Conservation (phyloP, 2,113 vertebrate genomes). For the Narcine bancroftii region DNA sequence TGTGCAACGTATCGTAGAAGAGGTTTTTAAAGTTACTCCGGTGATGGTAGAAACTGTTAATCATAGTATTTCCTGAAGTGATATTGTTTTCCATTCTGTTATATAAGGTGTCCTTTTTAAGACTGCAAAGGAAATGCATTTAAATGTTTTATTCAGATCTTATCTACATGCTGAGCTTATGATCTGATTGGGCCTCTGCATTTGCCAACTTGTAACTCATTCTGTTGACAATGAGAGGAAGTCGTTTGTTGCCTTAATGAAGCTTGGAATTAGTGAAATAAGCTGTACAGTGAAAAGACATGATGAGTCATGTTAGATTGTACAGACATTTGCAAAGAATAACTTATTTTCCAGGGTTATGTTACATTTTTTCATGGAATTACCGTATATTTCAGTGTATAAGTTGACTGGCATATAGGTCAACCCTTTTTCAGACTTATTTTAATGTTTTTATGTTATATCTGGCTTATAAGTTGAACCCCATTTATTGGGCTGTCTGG, state of each 20-base stretch:
- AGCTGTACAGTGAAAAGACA: background rate
- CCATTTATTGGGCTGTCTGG: too few relatives aligned
- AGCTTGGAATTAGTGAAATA: background rate
- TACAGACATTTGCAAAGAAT: background rate
- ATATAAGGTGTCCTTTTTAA: background rate
- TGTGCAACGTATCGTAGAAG: background rate
- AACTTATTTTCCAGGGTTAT: too few relatives aligned
- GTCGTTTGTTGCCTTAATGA: background rate
- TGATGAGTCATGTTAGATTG: background rate
- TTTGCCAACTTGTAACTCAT: background rate
- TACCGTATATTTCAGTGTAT: too few relatives aligned
- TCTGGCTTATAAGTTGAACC: too few relatives aligned
- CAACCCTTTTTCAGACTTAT: too few relatives aligned
- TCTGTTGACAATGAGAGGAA: background rate
- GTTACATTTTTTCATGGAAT: too few relatives aligned
- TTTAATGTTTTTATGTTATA: too few relatives aligned
- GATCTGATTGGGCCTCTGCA: background rate
- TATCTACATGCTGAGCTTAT: conserved; percentile 12
- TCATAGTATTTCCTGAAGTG: background rate
- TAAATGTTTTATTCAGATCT: background rate
- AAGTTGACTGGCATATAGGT: too few relatives aligned
- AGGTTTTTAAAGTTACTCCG: background rate
- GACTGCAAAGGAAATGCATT: conserved; percentile 26
- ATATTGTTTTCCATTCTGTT: background rate
- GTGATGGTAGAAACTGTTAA: background rate